Conservation (phyloP, 2,113 vertebrate species). For the Telmatochromis brichardi region DNA sequence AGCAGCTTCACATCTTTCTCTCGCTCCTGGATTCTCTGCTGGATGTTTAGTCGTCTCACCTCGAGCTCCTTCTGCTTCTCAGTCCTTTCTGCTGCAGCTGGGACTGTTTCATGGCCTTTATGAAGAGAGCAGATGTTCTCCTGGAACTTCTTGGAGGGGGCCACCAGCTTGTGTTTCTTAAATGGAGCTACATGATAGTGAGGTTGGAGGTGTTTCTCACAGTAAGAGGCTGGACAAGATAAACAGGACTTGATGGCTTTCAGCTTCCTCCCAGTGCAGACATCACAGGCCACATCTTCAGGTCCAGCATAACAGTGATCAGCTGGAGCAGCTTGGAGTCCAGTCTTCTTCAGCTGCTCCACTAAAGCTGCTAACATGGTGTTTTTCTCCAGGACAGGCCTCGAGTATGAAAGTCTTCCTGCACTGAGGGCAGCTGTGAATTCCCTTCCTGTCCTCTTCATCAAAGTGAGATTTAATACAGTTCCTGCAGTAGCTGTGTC, state of each 20-base stretch:
- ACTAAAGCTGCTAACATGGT: fast-evolving
- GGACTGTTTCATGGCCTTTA: too few relatives aligned
- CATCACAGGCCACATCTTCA: fast-evolving
- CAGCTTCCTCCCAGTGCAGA: neutral
- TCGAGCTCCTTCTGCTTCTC: too few relatives aligned
- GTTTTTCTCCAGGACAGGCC: neutral
- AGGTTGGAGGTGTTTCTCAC: neutral
- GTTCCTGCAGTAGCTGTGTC: neutral
- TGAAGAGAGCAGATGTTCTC: too few relatives aligned
- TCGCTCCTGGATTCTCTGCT: too few relatives aligned
- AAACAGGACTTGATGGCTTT: neutral
- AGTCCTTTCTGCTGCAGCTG: too few relatives aligned
- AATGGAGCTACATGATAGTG: fast-evolving
- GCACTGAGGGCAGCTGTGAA: neutral
- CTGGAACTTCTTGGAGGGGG: too few relatives aligned
- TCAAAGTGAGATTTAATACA: fast-evolving
- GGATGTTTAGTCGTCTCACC: too few relatives aligned
- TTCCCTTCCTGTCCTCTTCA: neutral
- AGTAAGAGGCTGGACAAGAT: fast-evolving
- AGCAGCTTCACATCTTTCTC: too few relatives aligned
- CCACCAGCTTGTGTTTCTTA: fast-evolving
- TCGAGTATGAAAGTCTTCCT: fast-evolving
- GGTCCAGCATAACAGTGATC: neutral
- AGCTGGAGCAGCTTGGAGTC: neutral
- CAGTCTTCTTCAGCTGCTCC: neutral